Evolutionary conservation across 2,888 invertebrate genomes (phyloP).

Genomic region (Acholoe squamosa): DNA sequence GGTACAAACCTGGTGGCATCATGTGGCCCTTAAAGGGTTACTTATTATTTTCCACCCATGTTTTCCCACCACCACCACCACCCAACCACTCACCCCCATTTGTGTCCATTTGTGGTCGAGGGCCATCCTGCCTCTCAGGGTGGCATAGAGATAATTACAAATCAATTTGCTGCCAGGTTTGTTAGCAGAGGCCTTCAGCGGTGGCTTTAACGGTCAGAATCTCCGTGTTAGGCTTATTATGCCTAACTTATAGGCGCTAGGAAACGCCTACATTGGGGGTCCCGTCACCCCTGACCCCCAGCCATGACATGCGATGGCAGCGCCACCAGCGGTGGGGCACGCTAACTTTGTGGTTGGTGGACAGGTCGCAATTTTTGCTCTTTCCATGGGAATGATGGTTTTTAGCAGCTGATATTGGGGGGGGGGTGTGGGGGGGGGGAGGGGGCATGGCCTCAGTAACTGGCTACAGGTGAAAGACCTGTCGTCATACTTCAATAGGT

Average conservation of each 20-base stretch:
- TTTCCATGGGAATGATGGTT: background rate
- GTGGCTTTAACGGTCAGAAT: constrained; percentile 25
- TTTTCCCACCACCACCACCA: background rate
- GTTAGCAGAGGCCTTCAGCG: background rate
- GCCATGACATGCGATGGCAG: background rate
- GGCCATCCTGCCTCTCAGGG: constrained; percentile 1
- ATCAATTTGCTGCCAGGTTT: constrained; percentile 35
- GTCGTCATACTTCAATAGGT: too few relatives aligned
- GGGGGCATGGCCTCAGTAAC: background rate
- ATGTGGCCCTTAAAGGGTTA: too few relatives aligned
- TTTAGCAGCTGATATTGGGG: background rate
- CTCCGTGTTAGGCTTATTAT: constrained; percentile 8
- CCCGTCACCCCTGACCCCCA: constrained; percentile 18
- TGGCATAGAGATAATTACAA: background rate
- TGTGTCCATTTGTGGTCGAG: background rate
- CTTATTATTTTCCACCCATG: background rate
- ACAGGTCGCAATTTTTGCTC: constrained; percentile 1
- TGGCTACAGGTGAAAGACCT: background rate
- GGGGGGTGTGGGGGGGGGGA: background rate
- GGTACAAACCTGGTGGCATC: too few relatives aligned
- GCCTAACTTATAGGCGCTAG: constrained; percentile 23
- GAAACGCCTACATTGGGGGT: constrained; percentile 26
- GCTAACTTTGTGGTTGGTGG: background rate
- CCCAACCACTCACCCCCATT: background rate
- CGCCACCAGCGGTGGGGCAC: constrained; percentile 36